These are phyloP conservation scores for Eudyptes chrysolophus DNA, from an alignment of 2,113 vertebrate genomes.

Conservation along the genomic window DNA sequence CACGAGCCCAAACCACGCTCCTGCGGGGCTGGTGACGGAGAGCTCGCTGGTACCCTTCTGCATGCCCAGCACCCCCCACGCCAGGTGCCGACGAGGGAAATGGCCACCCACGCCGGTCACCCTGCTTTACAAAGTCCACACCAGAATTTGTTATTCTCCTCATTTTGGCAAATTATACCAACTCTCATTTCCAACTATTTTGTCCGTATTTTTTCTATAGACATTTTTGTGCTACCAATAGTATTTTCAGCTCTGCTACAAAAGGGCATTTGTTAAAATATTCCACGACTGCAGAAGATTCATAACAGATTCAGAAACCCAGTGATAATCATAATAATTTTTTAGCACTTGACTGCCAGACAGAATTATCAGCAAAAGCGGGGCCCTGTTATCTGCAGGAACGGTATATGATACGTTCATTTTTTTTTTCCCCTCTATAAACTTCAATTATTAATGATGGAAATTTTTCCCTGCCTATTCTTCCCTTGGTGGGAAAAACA, in stretches of 20 bases:
- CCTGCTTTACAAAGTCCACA: background rate
- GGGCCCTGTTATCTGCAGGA: conserved; percentile 20
- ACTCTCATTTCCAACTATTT: background rate
- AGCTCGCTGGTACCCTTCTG: background rate
- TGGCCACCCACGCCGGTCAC: background rate
- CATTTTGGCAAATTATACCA: background rate
- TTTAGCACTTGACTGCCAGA: conserved; percentile 39
- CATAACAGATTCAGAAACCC: conserved; percentile 35
- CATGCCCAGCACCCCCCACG: background rate
- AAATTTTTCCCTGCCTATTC: conserved; percentile 23
- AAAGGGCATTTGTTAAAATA: conserved; percentile 41
- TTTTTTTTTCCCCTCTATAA: background rate
- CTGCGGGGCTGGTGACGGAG: background rate
- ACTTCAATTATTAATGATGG: conserved; percentile 66
- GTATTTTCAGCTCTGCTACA: background rate
- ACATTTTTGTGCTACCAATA: background rate
- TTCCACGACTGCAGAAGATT: background rate
- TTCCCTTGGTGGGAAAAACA: conserved; percentile 35
- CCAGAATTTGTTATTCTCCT: background rate
- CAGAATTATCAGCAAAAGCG: conserved; percentile 24
- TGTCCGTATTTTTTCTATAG: background rate
- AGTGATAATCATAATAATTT: conserved; percentile 45
- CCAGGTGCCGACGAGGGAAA: background rate
- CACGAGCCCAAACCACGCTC: background rate
- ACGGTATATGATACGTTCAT: background rate